Conservation (phyloP, 2,113 vertebrate genomes). For the Hyperoodon ampullatus region DNA sequence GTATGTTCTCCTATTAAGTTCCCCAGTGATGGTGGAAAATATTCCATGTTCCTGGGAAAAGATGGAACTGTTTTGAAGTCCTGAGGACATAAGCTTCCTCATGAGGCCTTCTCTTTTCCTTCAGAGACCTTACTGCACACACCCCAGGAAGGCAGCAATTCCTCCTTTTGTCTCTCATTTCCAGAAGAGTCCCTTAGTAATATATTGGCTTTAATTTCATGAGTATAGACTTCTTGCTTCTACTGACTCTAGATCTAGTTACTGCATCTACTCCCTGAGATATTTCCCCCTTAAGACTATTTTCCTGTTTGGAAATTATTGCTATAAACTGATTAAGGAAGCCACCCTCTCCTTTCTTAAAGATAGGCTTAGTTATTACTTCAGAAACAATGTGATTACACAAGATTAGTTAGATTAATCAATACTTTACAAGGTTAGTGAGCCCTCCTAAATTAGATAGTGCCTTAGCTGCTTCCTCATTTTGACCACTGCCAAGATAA, state of each 20-base stretch:
- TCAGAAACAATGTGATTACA: constrained; percentile 74
- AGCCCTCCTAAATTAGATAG: constrained; percentile 69
- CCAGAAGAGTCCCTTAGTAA: constrained; percentile 63
- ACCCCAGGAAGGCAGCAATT: background rate
- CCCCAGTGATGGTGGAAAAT: background rate
- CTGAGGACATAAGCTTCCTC: background rate
- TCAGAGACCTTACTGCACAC: background rate
- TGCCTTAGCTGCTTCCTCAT: constrained; percentile 61
- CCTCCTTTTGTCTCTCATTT: constrained; percentile 58
- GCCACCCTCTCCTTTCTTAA: constrained; percentile 77
- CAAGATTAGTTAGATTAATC: constrained; percentile 78
- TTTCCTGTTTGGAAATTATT: constrained; percentile 78
- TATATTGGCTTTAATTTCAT: constrained; percentile 75
- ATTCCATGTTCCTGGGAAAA: background rate
- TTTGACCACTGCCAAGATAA: constrained; percentile 61
- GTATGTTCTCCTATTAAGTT: background rate
- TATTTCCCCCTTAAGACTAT: constrained; percentile 79
- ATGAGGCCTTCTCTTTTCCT: background rate
- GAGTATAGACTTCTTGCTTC: constrained; percentile 80
- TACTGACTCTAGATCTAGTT: constrained; percentile 78
- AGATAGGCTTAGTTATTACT: constrained; percentile 80
- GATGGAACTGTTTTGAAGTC: background rate
- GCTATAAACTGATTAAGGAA: constrained; percentile 78
- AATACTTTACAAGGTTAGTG: constrained; percentile 73
- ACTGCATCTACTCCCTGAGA: constrained; percentile 75